Base-by-base conservation (phyloP, 2,113 vertebrate genomes). In the Vanacampus margaritifer region DNA sequence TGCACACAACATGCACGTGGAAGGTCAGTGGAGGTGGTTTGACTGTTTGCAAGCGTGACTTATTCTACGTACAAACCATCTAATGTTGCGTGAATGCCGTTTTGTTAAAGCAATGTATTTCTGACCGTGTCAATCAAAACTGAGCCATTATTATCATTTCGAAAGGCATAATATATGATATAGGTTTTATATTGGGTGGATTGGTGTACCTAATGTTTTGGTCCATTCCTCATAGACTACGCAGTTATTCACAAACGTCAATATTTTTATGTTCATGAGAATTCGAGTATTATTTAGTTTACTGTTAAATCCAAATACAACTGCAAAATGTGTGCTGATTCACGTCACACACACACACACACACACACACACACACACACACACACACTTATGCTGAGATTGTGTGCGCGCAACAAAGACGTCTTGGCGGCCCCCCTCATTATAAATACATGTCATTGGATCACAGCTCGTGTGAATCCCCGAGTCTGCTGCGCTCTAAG, bases 401-500 rank as follows among this genome's bases (percentile, higher is more conserved):
- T 90, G 86, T 89, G 76, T 87, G 80, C 23, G 24, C 76, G 83
- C 84, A 90, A 90, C 88, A 91, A 91, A 91, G 87, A 89, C 87
- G 82, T 91, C 76, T 83, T 81, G 51, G 28, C n/a, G 71, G 71
- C 78, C 82, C 85, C 87, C 87, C 87, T 90, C 86, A 90, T 90
- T 88, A 91, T 88, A 89, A 91, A 90, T 88, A 88, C 88, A 87
- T 90, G 88, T 91, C 90, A 91, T 91, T 89, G 90, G 90, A 91
- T 91, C 90, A 90, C 87, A 87, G 85, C 86, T 88, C 86, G 75
- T 85, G 82, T 90, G 88, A 89, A 87, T 85, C 84, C 86, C 78
- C n/a, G 83, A 88, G 85, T 87, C 85, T 88, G 87, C 87, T 88
- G 84, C 82, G 87, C 86, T 90, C 82, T 90, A 91, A 91, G 88